Base-by-base conservation (phyloP, 2,888 invertebrate species). In the Scaptodrosophila latifasciaeformis region DNA sequence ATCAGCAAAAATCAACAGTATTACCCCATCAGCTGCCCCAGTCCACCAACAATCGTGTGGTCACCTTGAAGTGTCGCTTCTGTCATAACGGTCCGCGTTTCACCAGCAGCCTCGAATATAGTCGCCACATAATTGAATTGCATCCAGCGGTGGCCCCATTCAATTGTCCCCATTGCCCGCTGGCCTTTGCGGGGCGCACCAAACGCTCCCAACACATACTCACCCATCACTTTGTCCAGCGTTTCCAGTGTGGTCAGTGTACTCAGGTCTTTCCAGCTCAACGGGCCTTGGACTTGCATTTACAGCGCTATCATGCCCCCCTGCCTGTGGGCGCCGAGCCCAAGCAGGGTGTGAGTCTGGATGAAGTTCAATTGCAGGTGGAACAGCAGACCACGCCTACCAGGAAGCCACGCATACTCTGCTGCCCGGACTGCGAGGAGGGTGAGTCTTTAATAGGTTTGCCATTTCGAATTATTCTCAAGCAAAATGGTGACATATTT, bases 71-170 rank as follows among this genome's bases (percentile, higher is more conserved):
- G 35, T 83, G 83, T 34, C 83, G 83, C 39, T 83, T 81, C 59
- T 83, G 83, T 34, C 84, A 84, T 29, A 84, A 82, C 40, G 83
- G 83, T 1, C 82, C 83, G 7, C 81, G 84, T 21, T 83, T 83
- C 64, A 77, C 70, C 15, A 84, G 60, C 49, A 82, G 76, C 52
- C 49, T 81, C 10, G 83, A 84, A 19, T 83, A 83, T 48, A 83
- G 84, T 49, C 75, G 70, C n/a, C 83, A 83, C 42, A 83, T 83
- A 24, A 83, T 83, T 21, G 81, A 74, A 21, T 67, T 74, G 49
- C 83, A 83, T 59, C 83, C 83, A 2, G 82, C 71, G 0, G 70
- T 70, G 35, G 80, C 75, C 12, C 83, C 83, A 0, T 83, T 72
- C 58, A 83, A 78, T 46, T 83, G 83, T 48, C 84, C 84, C 0